Conservation (phyloP, 1,140 invertebrate species). For the Stenopsyche tienmushanensis region DNA sequence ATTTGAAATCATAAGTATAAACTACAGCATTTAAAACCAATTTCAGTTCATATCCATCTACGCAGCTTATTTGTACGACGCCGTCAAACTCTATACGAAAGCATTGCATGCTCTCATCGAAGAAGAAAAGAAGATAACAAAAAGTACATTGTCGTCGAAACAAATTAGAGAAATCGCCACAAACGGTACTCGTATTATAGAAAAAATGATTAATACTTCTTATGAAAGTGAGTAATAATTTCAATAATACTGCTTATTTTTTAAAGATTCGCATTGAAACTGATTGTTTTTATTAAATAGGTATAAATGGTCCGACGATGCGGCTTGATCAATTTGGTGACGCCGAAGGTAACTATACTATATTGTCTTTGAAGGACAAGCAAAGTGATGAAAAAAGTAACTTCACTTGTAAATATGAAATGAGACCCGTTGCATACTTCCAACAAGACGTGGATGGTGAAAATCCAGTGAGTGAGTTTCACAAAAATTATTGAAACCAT, state of each 20-base stretch:
- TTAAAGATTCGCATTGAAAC: not conserved
- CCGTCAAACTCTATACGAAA: slow-evolving; percentile 86
- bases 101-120: slow-evolving; percentile 76
- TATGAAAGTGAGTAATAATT: slow-evolving; percentile 71
- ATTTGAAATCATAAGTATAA: not conserved
- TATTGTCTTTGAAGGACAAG: slow-evolving; percentile 72
- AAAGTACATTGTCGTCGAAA: no score
- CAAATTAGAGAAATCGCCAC: slow-evolving; percentile 71
- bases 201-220: slow-evolving; percentile 71
- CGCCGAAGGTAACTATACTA: slow-evolving; percentile 95
- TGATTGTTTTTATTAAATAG: slow-evolving; percentile 54
- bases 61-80: slow-evolving; percentile 95
- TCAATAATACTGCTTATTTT: not conserved
- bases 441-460: slow-evolving; percentile 58
- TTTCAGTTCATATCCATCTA: slow-evolving; percentile 89
- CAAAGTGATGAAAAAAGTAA: slow-evolving; percentile 56
- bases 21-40: no score
- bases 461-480: slow-evolving; percentile 71
- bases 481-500: slow-evolving; percentile 12
- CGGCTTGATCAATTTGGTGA: slow-evolving; percentile 90
- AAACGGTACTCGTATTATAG: slow-evolving; percentile 76
- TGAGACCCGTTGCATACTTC: slow-evolving; percentile 81
- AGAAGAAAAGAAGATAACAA: slow-evolving; percentile 61
- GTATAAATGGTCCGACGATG: slow-evolving; percentile 89
- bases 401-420: slow-evolving; percentile 69